These are phyloP conservation scores for Halcyon badia DNA, from an alignment of 2,797 vertebrate species.

Conservation along the genomic window DNA sequence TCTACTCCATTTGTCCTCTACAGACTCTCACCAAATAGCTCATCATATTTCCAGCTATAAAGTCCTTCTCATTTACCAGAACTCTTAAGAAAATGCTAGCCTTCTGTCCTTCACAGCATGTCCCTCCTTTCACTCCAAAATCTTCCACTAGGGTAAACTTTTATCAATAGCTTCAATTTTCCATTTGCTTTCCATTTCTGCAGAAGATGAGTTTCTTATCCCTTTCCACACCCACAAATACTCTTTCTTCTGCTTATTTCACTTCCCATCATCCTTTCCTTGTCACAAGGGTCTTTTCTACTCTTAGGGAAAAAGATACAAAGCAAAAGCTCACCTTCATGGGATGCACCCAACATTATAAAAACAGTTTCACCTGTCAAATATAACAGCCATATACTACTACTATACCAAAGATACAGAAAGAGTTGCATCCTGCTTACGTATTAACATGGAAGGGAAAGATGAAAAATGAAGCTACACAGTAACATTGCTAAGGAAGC, in stretches of 20 bases:
- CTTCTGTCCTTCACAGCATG: not conserved
- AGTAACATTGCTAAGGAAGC: not conserved
- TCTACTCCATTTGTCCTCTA: not conserved
- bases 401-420: not conserved
- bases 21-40: not conserved
- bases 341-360: not conserved
- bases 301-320: not conserved
- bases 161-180: not conserved
- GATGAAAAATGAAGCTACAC: not conserved
- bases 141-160: not conserved
- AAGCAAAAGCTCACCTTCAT: not conserved
- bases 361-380: not conserved
- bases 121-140: not conserved
- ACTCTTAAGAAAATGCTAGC: not conserved
- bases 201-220: not conserved
- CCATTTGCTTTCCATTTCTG: not conserved
- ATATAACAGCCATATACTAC: not conserved
- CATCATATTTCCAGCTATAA: not conserved
- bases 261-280: not conserved
- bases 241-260: not conserved
- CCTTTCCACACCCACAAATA: not conserved
- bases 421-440: not conserved
- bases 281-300: not conserved
- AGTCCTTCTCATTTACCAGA: not conserved
- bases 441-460: not conserved